A percentile compares a stretch with the other conserved stretches of the same genome.
Evolutionary conservation across 2,113 vertebrate genomes (phyloP).

Genomic region (Myodes glareolus): DNA sequence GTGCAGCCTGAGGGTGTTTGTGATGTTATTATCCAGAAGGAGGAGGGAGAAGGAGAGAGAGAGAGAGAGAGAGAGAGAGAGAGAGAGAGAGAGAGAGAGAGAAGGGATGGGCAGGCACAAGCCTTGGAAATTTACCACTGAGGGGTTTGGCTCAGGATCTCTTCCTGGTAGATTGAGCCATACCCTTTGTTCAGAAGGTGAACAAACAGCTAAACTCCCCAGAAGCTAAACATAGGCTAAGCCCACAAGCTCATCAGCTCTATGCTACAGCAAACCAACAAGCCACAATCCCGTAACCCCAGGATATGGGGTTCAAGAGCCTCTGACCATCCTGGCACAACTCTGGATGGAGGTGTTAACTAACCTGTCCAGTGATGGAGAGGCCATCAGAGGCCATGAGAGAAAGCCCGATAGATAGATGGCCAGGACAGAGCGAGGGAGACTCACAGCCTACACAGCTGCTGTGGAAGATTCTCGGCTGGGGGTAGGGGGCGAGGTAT

Average conservation of each 20-base stretch:
- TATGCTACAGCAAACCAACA: too few relatives aligned
- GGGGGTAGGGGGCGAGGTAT: not conserved
- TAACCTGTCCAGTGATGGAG: not conserved
- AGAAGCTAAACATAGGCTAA: not conserved
- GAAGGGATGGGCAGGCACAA: not conserved
- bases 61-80: not conserved
- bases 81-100: too few relatives aligned
- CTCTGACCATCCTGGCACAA: not conserved
- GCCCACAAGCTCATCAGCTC: not conserved
- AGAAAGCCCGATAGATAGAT: not conserved
- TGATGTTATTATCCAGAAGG: not conserved
- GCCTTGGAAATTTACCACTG: not conserved
- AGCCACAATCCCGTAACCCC: not conserved
- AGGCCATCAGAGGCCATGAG: not conserved
- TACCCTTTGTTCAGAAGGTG: not conserved
- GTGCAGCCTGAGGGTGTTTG: not conserved
- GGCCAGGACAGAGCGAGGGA: accelerated
- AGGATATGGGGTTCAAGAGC: not conserved
- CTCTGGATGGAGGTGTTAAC: not conserved
- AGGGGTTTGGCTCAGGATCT: not conserved
- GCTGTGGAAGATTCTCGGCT: not conserved
- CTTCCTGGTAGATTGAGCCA: not conserved
- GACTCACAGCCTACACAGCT: not conserved
- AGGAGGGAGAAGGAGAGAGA: not conserved
- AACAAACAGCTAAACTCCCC: not conserved